A percentile compares a stretch with the other conserved stretches of the same genome.
These are phyloP conservation scores for Eurystomus glaucurus DNA, from an alignment of 2,797 vertebrate species.

Conservation along the genomic window DNA sequence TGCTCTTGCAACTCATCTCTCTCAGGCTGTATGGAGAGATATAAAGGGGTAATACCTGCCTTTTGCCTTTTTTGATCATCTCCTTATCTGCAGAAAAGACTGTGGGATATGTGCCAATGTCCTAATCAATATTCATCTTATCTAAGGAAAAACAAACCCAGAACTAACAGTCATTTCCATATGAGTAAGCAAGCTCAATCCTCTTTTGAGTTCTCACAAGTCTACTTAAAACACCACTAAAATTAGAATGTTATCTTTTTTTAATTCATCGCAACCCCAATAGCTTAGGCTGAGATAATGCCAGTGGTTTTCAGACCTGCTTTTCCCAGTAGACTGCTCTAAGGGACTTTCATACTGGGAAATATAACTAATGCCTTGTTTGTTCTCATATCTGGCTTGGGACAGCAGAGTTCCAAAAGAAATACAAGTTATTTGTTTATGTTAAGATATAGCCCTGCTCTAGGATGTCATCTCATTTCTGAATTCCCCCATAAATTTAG, in stretches of 20 bases:
- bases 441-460: constrained; percentile 37
- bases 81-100: not conserved
- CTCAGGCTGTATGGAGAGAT: not conserved
- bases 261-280: not conserved
- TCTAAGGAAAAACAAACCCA: not conserved
- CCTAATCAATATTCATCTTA: not conserved
- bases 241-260: constrained; percentile 17
- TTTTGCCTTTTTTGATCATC: not conserved
- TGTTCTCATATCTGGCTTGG: constrained; percentile 37
- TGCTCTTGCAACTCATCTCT: not conserved
- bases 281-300: constrained; percentile 4
- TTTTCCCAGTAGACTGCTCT: constrained; percentile 34
- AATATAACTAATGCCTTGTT: constrained; percentile 11
- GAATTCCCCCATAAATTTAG: constrained; percentile 12
- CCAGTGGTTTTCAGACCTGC: not conserved
- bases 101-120: not conserved
- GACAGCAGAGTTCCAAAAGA: constrained; percentile 53
- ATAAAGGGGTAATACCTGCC: not conserved
- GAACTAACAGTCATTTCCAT: not conserved
- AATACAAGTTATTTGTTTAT: constrained; percentile 57
- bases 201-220: not conserved
- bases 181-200: not conserved
- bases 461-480: constrained; percentile 36
- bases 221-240: constrained; percentile 15
- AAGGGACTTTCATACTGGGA: constrained; percentile 38